Evolutionary conservation across 2,888 invertebrate genomes (phyloP).

Genomic region (Amphipyra tragopoginis): DNA sequence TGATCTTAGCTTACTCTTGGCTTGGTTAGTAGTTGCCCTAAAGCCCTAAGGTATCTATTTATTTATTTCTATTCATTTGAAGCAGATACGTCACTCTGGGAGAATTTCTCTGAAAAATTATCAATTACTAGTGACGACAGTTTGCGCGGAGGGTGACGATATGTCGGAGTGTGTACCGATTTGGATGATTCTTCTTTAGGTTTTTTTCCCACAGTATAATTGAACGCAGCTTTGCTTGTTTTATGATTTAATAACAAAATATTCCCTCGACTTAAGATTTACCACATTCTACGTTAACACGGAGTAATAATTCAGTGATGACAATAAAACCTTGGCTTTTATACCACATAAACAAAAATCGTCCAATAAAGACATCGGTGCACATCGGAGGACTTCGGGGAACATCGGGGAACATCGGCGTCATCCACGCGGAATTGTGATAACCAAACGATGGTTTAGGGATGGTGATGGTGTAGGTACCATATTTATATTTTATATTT

Average conservation of each 20-base stretch:
- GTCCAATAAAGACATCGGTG: constrained; percentile 70
- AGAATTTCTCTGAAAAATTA: no score
- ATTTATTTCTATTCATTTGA: no score
- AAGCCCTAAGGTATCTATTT: no score
- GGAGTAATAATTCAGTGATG: constrained; percentile 63
- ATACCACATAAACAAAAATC: constrained; percentile 71
- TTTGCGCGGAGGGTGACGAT: no score
- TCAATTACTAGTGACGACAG: no score
- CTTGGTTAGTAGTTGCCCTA: no score
- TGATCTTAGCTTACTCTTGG: no score
- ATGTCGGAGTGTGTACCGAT: no score
- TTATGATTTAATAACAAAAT: constrained; percentile 32
- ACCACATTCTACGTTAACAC: constrained; percentile 43
- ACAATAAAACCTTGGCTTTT: constrained; percentile 66
- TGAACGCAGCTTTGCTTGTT: neutral
- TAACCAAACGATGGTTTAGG: constrained; percentile 64
- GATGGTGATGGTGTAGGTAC: constrained; percentile 44
- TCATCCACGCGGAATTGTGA: constrained; percentile 74
- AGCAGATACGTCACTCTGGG: no score
- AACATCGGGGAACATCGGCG: constrained; percentile 64
- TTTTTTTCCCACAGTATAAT: neutral
- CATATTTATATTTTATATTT: no score
- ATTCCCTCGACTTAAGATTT: constrained; percentile 19
- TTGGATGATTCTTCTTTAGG: neutral
- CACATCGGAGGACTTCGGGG: constrained; percentile 57